Evolutionary conservation across 2,888 invertebrate species (phyloP), one percentile per base, ranked within the genome.

Genomic region (Pristionchus exspectatus): DNA sequence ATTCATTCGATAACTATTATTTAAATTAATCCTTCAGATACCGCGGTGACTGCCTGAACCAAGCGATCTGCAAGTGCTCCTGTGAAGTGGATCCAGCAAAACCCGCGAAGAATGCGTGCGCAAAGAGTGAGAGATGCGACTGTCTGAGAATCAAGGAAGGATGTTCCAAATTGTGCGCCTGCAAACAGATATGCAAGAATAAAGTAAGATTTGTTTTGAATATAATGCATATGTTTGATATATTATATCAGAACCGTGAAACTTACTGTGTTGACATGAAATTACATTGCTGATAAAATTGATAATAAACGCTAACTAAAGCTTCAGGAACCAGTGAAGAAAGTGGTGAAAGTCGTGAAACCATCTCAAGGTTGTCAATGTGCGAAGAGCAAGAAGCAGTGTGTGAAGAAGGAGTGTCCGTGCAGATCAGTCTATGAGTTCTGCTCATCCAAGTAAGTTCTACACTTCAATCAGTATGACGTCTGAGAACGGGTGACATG

Each of bases 21-120:
- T 1, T 7, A n/a, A 63, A 63, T 63, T n/a, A n/a, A 21, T 69
- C 1, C 24, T 44, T 69, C 90, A 95, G 94, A 90, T 95, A 94
- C 89, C 94, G 95, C 27, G 95, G 95, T 63, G 95, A 95, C 92
- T 95, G 95, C 90, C 92, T 95, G 74, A 95, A 95, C 87, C 95
- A 95, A 88, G 95, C 95, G 21, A 95, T 95, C 44, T 95, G 95
- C 93, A 95, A 95, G 90, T 95, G 95, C 90, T 93, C 93, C 33
- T 95, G 95, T 92, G 95, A 95, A 90, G 87, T 94, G 30, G 95
- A 95, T 72, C 94, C 95, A 12, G 93, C 94, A 33, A 95, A 94
- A 90, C 94, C 95, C 21, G 95, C 94, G 30, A 94, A 94, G 90
- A 95, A 95, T 88, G 94, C 94, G 38, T 95, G 95, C 91, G 90